Base-by-base conservation (phyloP, 2,113 vertebrate genomes). In the Eleginops maclovinus region DNA sequence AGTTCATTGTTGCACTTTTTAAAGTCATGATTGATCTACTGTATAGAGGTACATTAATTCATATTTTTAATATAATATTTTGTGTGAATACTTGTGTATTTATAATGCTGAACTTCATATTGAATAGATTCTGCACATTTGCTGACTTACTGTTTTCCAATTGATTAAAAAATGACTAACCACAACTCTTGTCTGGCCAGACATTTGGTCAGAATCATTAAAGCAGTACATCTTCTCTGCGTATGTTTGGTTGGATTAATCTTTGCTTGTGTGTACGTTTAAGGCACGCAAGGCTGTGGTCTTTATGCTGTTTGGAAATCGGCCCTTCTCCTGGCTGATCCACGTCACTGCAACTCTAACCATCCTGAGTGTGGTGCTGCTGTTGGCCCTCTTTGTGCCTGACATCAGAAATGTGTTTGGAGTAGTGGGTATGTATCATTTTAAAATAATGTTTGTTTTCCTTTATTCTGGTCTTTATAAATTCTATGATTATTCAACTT, bases 381-480 rank as follows among this genome's bases (percentile, higher is more conserved):
- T 98, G 76, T 86, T 99, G 70, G 96, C 97, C 21, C 93, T 98
- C 85, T 97, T 96, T 5, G 96, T 98, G 73, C 98, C 98, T 15
- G 96, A 99, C 92, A 97, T 99, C 83, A 96, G 93, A 76, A 95
- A 96, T 31, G 89, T 99, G 0, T 99, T 99, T 89, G 98, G 98
- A 90, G 83, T 98, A 2, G 93, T 99, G 56, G 98, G 98, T 99
- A 93, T 92, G 98, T 95, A 8, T 36, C 12, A 31, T 77, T 54
- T 53, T 0, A 64, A 56, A 44, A 36, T 3, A 46, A 17, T n/a
- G 14, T 26, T 46, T 58, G 3, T 19, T 51, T 28, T 56, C 4
- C 28, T 21, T 24, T 21, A 21, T 64, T 44, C 12, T 59, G 19
- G 3, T 21, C 36, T 43, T 31, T 61, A 41, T 80, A 9, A 40